These are phyloP conservation scores for Poecilus cupreus DNA, from an alignment of 2,888 invertebrate species.

Conservation along the genomic window DNA sequence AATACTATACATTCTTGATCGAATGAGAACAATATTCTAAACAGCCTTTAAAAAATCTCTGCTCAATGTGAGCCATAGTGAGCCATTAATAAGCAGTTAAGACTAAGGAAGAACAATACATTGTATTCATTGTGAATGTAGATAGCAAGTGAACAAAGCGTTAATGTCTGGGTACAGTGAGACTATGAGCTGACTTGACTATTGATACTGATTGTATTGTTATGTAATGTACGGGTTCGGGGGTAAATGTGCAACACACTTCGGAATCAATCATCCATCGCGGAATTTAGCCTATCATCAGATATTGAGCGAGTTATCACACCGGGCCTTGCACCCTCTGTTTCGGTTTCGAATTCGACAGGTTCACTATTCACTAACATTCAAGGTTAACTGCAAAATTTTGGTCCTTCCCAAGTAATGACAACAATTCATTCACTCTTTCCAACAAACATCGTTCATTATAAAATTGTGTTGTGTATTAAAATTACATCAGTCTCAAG, in stretches of 20 bases:
- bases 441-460: constrained; percentile 50
- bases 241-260: constrained; percentile 28
- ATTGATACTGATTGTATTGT: constrained; percentile 47
- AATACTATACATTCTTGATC: constrained; percentile 49
- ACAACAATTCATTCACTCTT: constrained; percentile 49
- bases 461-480: constrained; percentile 55
- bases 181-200: constrained; percentile 50
- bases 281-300: constrained; percentile 44
- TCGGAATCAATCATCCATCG: constrained; percentile 42
- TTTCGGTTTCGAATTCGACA: constrained; percentile 18
- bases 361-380: constrained; percentile 43
- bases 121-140: constrained; percentile 66
- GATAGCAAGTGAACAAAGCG: constrained; percentile 66
- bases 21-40: constrained; percentile 61
- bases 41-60: constrained; percentile 67
- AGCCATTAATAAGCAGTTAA: constrained; percentile 65
- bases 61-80: constrained; percentile 69
- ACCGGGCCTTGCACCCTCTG: constrained; percentile 38
- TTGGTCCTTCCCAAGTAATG: constrained; percentile 49
- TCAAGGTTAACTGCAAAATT: constrained; percentile 42
- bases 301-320: constrained; percentile 55
- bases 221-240: constrained; percentile 8
- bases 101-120: constrained; percentile 70
- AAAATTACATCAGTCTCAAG: constrained; percentile 73
- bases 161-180: constrained; percentile 58